A percentile compares a stretch with the other conserved stretches of the same genome.
Conservation (phyloP, 2,888 invertebrate species). For the Malachius bipustulatus region DNA sequence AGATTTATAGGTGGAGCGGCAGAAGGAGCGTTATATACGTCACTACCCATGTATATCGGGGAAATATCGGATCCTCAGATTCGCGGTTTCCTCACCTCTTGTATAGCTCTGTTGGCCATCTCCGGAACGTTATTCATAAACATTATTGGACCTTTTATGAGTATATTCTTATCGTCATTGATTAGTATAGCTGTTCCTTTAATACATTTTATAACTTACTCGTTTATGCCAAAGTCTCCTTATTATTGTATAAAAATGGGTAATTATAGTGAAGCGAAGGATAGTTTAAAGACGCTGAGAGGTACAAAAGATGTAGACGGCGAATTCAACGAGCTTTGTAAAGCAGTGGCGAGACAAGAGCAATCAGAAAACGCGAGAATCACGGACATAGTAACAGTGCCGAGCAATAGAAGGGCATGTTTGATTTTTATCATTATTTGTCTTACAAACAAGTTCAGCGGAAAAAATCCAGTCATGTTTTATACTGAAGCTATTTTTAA, state of each 20-base stretch:
- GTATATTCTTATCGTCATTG: constrained; percentile 42
- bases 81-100: constrained; percentile 48
- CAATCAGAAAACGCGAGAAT: constrained; percentile 36
- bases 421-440: constrained; percentile 47
- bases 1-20: constrained; percentile 41
- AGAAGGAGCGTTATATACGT: constrained; percentile 32
- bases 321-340: constrained; percentile 33
- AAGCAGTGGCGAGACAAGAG: constrained; percentile 33
- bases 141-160: constrained; percentile 47
- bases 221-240: constrained; percentile 55
- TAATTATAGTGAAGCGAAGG: constrained; percentile 37
- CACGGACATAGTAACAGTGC: constrained; percentile 41
- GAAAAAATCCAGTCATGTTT: constrained; percentile 50
- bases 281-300: constrained; percentile 46
- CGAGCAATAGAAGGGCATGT: constrained; percentile 49
- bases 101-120: constrained; percentile 43
- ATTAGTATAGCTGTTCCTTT: constrained; percentile 48
- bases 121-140: constrained; percentile 49
- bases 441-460: constrained; percentile 51
- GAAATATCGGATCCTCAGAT: constrained; percentile 46
- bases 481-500: constrained; percentile 53
- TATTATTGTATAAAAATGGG: constrained; percentile 38
- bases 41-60: constrained; percentile 45
- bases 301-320: constrained; percentile 41
- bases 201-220: constrained; percentile 44